Conservation (phyloP, 2,888 invertebrate species). For the Eledona agricola region DNA sequence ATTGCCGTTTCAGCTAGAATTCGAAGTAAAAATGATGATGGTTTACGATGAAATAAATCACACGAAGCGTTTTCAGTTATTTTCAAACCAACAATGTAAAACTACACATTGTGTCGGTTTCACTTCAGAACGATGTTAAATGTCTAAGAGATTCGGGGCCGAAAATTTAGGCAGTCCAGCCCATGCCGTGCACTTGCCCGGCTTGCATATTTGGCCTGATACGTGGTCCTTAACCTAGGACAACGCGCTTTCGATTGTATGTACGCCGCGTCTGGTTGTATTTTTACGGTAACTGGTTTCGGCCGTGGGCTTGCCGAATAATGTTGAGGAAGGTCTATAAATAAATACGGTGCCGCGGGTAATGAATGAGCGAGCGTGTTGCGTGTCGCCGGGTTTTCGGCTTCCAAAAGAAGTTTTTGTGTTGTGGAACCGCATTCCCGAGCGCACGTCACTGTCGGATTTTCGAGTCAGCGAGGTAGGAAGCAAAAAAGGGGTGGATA, state of each 20-base stretch:
- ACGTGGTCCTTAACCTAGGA: conserved; percentile 49
- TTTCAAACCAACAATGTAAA: too few relatives aligned
- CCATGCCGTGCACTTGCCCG: conserved; percentile 36
- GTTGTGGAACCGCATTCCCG: conserved; percentile 39
- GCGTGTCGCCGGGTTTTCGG: conserved; percentile 37
- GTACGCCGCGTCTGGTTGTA: conserved; percentile 32
- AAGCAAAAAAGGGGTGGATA: conserved; percentile 6
- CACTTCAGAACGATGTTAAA: too few relatives aligned
- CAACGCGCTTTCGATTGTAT: conserved; percentile 46
- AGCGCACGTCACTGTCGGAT: conserved; percentile 5
- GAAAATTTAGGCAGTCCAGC: conserved; percentile 37
- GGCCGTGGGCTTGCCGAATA: conserved; percentile 31
- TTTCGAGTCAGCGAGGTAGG: neutral
- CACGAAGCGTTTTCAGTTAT: too few relatives aligned
- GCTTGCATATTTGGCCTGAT: conserved; percentile 42
- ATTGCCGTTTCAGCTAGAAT: too few relatives aligned
- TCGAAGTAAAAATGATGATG: too few relatives aligned
- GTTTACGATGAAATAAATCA: too few relatives aligned
- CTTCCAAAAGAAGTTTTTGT: conserved; percentile 39
- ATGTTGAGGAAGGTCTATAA: conserved; percentile 37
- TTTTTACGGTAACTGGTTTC: conserved; percentile 34
- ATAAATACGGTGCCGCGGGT: conserved; percentile 35
- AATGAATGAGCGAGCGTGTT: conserved; percentile 37
- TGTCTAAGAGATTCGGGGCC: conserved; percentile 6
- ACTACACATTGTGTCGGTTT: too few relatives aligned